Evolutionary conservation across 92 coral and sea anemone genomes (phyloP), one percentile per base, ranked within the genome.

Genomic region (Porites divaricata): DNA sequence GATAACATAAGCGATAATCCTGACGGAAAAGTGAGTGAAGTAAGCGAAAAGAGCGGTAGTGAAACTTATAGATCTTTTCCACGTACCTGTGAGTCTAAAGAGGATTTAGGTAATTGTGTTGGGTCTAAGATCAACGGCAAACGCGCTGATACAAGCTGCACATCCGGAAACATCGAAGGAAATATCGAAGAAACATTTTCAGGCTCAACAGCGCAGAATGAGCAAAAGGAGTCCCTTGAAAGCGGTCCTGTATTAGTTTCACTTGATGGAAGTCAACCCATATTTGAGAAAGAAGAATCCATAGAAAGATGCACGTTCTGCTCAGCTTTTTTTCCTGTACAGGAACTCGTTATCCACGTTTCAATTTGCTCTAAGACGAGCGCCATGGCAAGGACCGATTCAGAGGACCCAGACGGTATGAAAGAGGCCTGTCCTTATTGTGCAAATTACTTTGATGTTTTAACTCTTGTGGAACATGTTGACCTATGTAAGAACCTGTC

Each of bases 281-380:
- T 52, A 49, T 78, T 88, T 54, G 66, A 41, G 23, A 88, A 78
- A 65, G 89, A 83, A 53, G 89, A 83, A 26, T 84, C 91, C 9
- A 51, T 28, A 23, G 91, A 83, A 79, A 76, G 91, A 57, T 88
- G 91, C 19, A 83, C 91, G 22, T 88, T 76, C 63, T 88, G 91
- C 58, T 70, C 88, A 51, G 85, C 6, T 48, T 45, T 50, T 13
- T 65, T 83, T 58, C 88, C 85, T 10, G 8, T 84, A 12, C 48
- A 85, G 12, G 89, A 83, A 21, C 89, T 88, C 20, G 61, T 84
- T 63, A 24, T 6, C 19, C 91, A 88, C 53, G 80, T 62, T 14
- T 26, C 81, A 21, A 56, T 23, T 51, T 88, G 91, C 64, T 84
- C 89, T 57, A 65, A 63, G 50, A 26, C 51, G 23, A 87, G 79